Evolutionary conservation across 2,113 vertebrate genomes (phyloP), one percentile per base, ranked within the genome.

Genomic region (Pluvialis apricaria): DNA sequence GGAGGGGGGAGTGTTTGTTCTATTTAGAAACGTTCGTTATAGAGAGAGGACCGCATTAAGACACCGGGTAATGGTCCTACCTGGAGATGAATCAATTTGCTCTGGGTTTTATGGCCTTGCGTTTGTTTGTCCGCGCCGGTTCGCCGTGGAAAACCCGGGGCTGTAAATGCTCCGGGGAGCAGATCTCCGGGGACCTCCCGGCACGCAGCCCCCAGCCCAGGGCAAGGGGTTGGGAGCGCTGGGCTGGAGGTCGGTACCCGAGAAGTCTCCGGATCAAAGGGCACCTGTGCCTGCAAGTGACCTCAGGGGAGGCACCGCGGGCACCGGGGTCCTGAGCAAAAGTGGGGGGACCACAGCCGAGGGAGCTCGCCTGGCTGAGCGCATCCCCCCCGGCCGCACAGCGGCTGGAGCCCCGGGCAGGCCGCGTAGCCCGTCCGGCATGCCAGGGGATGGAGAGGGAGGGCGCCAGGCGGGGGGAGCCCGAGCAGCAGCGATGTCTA

Each of bases 41-140:
- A 89, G 88, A 96, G 90, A 96, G 96, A 94, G 86, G 71, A 78
- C 90, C 71, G 44, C 98, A 98, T 98, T 98, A 98, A 97, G 97
- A 96, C 92, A 32, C 34, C 78, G 32, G 85, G 87, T 98, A 98
- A 98, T 98, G 98, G 97, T 95, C 65, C 96, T 94, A 78, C 96
- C 97, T 97, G 93, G 98, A 97, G 97, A 97, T 97, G 98, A 94
- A 98, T 98, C 98, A 96, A 98, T 98, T 97, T 98, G 93, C 96
- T 94, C 77, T 86, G 95, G 55, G 86, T 98, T 97, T 98, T 98
- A 98, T 98, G 97, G 93, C 97, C 65, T 79, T 65, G 6, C 13
- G 51, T 97, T 97, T 98, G 97, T 98, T 98, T 98, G 92, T 86
- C 91, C 34, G 38, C 4, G 0, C 34, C 13, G 34, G 72, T 76